Evolutionary conservation across 2,888 invertebrate genomes (phyloP).

Genomic region (Watsonalla cultraria): DNA sequence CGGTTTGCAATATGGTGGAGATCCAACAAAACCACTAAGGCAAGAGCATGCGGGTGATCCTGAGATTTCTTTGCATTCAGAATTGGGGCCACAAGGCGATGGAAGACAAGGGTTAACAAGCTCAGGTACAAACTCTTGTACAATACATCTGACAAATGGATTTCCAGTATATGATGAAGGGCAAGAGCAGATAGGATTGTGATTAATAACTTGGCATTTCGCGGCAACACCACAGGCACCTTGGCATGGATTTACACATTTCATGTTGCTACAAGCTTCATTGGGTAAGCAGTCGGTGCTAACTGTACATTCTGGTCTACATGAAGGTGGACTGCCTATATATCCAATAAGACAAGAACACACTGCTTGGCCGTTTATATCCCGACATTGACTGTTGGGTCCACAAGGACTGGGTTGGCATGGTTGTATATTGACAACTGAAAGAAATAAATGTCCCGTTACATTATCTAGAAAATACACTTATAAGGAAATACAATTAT

Average conservation of each 20-base stretch:
- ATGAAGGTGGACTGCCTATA: slow-evolving; percentile 87
- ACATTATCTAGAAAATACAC: slow-evolving; percentile 1
- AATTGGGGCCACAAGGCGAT: slow-evolving; percentile 89
- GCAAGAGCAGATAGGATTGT: slow-evolving; percentile 89
- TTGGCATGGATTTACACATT: slow-evolving; percentile 89
- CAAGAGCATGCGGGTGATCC: slow-evolving; percentile 88
- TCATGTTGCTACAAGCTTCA: slow-evolving; percentile 87
- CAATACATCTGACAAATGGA: slow-evolving; percentile 84
- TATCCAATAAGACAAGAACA: slow-evolving; percentile 85
- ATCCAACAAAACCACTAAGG: slow-evolving; percentile 80
- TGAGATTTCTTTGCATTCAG: slow-evolving; percentile 83
- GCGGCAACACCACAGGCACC: slow-evolving; percentile 89
- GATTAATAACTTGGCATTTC: slow-evolving; percentile 87
- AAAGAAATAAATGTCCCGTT: slow-evolving; percentile 20
- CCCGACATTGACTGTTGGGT: slow-evolving; percentile 86
- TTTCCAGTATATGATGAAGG: slow-evolving; percentile 83
- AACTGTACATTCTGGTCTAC: slow-evolving; percentile 86
- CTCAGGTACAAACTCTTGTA: slow-evolving; percentile 68
- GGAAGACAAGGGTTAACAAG: slow-evolving; percentile 84
- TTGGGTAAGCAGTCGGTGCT: slow-evolving; percentile 86
- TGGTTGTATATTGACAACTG: slow-evolving; percentile 53
- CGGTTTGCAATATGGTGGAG: slow-evolving; percentile 87
- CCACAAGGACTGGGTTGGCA: slow-evolving; percentile 85
- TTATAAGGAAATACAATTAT: not conserved
- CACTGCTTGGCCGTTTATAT: slow-evolving; percentile 84